Base-by-base conservation (phyloP, 2,888 invertebrate genomes). In the Ernsta delagoae region DNA sequence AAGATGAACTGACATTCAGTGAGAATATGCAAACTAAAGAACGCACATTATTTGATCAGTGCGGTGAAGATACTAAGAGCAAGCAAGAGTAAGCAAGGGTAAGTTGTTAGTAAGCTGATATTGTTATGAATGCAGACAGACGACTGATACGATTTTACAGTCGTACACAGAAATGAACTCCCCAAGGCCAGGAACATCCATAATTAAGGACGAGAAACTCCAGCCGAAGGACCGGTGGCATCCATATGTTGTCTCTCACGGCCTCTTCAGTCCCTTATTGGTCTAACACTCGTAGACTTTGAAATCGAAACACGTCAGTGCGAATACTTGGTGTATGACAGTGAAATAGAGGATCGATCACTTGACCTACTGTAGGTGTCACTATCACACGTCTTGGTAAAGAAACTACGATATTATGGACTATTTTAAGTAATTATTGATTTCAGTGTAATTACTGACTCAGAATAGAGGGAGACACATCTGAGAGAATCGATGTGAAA, bases 261-360 rank as follows among this genome's bases (percentile, higher is more conserved):
- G 59, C 61, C 65, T 72, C 41, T 68, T 56, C 70, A 48, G n/a
- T 57, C 39, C 70, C 70, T 78, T 76, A 87, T 85, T 86, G 82
- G 80, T 71, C 73, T 67, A 74, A 70, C 36, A 36, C 36, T 36
- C 36, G 36, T 72, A 78, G 79, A 83, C 83, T 87, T 82, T 81
- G 83, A 84, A 83, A 87, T 79, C 73, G 76, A 83, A 84, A 83
- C 88, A 90, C 91, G 91, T 90, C 89, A 89, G 71, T 80, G 81
- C 77, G 72, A 83, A 83, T 54, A 16, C 43, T 8, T 11, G 65
- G 76, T 73, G 79, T 76, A 76, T 83, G 83, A 80, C 79, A 83
- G 74, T 85, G 81, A 82, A 83, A 81, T 75, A 74, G 76, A 73
- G 83, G 86, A 88, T 90, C 87, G 80, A 90, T 86, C 87, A 88